Evolutionary conservation across 2,113 vertebrate genomes (phyloP).

Genomic region (Rhadina sibilatrix): DNA sequence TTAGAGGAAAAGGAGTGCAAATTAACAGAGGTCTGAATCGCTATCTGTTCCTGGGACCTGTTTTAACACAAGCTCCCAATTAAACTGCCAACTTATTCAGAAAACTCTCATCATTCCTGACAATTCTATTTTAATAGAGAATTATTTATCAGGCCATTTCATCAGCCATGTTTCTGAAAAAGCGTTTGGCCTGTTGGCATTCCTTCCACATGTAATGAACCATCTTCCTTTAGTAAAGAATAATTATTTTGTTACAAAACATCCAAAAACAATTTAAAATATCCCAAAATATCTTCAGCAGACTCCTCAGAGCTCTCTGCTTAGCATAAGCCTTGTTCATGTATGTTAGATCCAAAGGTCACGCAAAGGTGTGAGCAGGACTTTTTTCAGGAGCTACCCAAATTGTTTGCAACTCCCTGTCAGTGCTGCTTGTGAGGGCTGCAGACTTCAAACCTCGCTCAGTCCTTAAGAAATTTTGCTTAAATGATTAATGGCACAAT

Average conservation of each 20-base stretch:
- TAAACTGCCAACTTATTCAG: slow-evolving; percentile 7
- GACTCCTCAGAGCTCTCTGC: not conserved
- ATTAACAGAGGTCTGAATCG: slow-evolving; percentile 38
- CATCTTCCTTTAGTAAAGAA: not conserved
- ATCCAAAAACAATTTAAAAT: not conserved
- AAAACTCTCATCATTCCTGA: not conserved
- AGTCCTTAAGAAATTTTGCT: not conserved
- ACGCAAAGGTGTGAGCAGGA: not conserved
- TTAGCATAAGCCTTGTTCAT: not conserved
- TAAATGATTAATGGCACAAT: not conserved
- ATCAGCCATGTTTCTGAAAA: not conserved
- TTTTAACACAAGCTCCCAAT: slow-evolving; percentile 44
- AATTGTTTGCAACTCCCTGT: not conserved
- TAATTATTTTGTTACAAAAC: not conserved
- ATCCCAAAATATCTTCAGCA: not conserved
- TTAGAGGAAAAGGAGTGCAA: slow-evolving; percentile 62
- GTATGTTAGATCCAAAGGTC: not conserved
- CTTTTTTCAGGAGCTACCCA: not conserved
- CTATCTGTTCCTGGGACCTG: slow-evolving; percentile 10
- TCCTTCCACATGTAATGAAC: not conserved
- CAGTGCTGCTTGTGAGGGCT: not conserved
- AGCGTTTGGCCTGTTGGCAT: not conserved
- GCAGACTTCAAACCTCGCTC: not conserved
- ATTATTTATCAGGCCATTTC: not conserved
- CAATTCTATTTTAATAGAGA: not conserved